Conservation (phyloP, 2,797 vertebrate genomes). For the Epinephelus awoara region DNA sequence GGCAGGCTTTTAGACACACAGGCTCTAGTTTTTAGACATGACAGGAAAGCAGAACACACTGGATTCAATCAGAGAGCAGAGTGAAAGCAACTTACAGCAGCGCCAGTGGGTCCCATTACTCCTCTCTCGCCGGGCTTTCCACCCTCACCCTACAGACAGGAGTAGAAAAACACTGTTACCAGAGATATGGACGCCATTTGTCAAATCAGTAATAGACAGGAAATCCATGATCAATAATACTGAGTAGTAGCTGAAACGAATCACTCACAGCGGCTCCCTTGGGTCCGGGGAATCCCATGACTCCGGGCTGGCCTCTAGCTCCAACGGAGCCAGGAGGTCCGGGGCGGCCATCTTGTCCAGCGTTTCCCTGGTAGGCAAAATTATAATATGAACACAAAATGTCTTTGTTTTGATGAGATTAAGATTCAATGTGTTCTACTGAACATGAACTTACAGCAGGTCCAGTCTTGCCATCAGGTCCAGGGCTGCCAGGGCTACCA, state of each 20-base stretch:
- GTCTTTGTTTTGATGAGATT: neutral
- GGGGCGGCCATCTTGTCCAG: constrained; percentile 95
- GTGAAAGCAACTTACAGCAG: constrained; percentile 84
- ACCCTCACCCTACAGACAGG: constrained; percentile 88
- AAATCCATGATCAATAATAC: neutral
- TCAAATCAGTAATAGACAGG: neutral
- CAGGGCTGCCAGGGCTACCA: constrained; percentile 95
- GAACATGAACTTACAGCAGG: constrained; percentile 88
- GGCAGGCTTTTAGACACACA: constrained; percentile 35
- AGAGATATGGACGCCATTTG: neutral
- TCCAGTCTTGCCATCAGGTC: constrained; percentile 95
- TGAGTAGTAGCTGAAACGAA: neutral
- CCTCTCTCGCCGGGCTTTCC: constrained; percentile 97
- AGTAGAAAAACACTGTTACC: constrained; percentile 8
- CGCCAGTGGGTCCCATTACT: constrained; percentile 86
- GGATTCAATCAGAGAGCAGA: neutral
- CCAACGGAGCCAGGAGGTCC: constrained; percentile 92
- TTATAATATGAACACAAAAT: neutral
- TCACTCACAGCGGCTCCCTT: constrained; percentile 95
- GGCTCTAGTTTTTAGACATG: neutral
- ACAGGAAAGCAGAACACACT: neutral
- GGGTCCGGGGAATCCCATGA: constrained; percentile 99
- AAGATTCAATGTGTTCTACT: neutral
- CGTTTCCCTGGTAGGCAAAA: constrained; percentile 85
- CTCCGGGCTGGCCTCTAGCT: constrained; percentile 95